These are phyloP conservation scores for Triplophysa siluroides DNA, from an alignment of 2,113 vertebrate genomes.

Conservation along the genomic window DNA sequence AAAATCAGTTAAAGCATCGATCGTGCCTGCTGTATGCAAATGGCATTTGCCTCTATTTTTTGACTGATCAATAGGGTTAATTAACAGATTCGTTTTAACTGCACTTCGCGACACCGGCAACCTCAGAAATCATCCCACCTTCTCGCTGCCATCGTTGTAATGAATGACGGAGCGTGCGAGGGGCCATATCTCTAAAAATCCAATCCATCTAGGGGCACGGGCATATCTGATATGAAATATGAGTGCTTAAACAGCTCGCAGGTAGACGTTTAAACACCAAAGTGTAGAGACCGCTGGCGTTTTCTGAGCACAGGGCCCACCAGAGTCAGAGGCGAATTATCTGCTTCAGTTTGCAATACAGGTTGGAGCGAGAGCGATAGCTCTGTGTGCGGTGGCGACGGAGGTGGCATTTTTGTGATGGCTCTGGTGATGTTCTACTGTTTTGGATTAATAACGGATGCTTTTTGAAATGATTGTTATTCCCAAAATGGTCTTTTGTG, in stretches of 20 bases:
- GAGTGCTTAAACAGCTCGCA: slow-evolving; percentile 60
- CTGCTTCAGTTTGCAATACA: neutral
- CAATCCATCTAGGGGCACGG: slow-evolving; percentile 72
- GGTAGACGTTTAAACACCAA: slow-evolving; percentile 60
- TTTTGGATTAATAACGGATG: slow-evolving; percentile 74
- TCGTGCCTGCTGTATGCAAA: slow-evolving; percentile 77
- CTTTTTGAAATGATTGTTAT: slow-evolving; percentile 79
- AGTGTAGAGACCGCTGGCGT: slow-evolving; percentile 27
- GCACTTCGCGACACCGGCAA: slow-evolving; percentile 68
- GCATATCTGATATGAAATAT: slow-evolving; percentile 69
- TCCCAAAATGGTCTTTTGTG: slow-evolving; percentile 83
- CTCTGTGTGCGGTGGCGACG: neutral
- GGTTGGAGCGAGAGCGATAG: neutral
- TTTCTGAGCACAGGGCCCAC: slow-evolving; percentile 5
- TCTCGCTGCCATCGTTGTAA: slow-evolving; percentile 69
- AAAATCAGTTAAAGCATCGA: slow-evolving; percentile 82
- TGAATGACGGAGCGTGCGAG: slow-evolving; percentile 61
- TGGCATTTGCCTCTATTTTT: slow-evolving; percentile 76
- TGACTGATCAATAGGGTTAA: slow-evolving; percentile 79
- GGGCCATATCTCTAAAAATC: slow-evolving; percentile 73
- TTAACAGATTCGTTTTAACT: slow-evolving; percentile 78
- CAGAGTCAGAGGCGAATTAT: neutral
- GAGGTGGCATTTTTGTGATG: slow-evolving; percentile 40
- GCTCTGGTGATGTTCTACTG: slow-evolving; percentile 47
- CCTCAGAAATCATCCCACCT: slow-evolving; percentile 69